Conservation (phyloP, 2,113 vertebrate species). For the Cebus imitator region DNA sequence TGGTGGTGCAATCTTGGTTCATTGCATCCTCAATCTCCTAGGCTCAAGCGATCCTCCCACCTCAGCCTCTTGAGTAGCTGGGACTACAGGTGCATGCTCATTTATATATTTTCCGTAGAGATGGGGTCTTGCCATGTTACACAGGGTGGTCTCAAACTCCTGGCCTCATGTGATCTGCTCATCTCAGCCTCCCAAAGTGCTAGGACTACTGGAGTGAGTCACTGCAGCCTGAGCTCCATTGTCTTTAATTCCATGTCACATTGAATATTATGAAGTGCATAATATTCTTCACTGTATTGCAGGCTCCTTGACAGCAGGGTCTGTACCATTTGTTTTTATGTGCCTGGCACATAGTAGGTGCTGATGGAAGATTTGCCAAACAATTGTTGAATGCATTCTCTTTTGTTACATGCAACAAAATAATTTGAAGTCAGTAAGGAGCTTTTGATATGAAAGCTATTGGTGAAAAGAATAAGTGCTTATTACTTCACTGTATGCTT, state of each 20-base stretch:
- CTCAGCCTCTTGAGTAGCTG: too few species aligned
- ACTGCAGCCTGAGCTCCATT: not conserved
- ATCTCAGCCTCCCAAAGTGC: too few species aligned
- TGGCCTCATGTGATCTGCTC: too few species aligned
- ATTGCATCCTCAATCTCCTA: too few species aligned
- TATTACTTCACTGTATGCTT: not conserved
- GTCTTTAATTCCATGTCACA: not conserved
- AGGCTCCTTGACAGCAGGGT: not conserved
- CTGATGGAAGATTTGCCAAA: not conserved
- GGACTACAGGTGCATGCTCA: too few species aligned
- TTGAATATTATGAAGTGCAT: not conserved
- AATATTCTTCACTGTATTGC: not conserved
- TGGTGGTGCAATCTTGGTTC: too few species aligned
- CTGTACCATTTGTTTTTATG: not conserved
- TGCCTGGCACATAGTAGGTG: not conserved
- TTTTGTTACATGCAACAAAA: not conserved
- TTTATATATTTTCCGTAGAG: too few species aligned
- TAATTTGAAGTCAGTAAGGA: not conserved
- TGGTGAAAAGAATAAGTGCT: not conserved
- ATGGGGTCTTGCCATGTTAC: too few species aligned
- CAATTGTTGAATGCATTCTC: not conserved
- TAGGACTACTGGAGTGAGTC: too few species aligned
- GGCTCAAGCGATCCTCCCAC: too few species aligned
- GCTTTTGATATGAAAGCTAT: not conserved
- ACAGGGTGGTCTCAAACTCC: too few species aligned